Evolutionary conservation across 2,888 invertebrate species (phyloP), one percentile per base, ranked within the genome.

Genomic region (Callyntrura guangdongensis): DNA sequence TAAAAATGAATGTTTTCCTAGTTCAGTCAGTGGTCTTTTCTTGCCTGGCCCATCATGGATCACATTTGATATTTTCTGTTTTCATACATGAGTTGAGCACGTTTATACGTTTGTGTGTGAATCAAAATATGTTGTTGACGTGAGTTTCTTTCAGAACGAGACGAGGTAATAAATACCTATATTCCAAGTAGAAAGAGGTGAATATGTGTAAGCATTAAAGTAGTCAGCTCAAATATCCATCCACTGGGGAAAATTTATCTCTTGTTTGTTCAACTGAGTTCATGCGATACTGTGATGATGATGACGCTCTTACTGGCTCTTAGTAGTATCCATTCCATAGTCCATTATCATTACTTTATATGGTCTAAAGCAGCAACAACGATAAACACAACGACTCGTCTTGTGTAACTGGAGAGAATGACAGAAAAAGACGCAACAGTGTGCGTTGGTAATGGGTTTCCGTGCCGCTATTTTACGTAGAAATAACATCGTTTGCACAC

Each of bases 181-280:
- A 5, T 69, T 69, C 6, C 45, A 17, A n/a, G 45, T 45, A 67
- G 14, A 14, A 67, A 67, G 5, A 12, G 27, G 67, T 36, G 36
- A 6, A 36, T n/a, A n/a, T n/a, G n/a, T 36, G 36, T 36, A 36
- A 36, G 36, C 36, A 36, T 6, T 36, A 36, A 36, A 36, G 36
- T 36, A 25, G 36, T 72, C 17, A 11, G 53, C 74, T 85, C 22
- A 67, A 59, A 59, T 59, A 36, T 36, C 74, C 77, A 36, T 36
- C 74, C 77, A 79, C 77, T 79, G 64, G 77, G 74, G 81, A 81
- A 53, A 69, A 79, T 87, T 87, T 87, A 86, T 87, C 87, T 79
- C 79, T 87, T 86, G 69, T 87, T 87, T 87, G 67, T 53, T 36
- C 81, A 81, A 81, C 81, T 87, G 87, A 22, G 20, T 87, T 49